These are phyloP conservation scores for Balanococcus diminutus DNA, from an alignment of 2,888 invertebrate genomes.

Conservation along the genomic window DNA sequence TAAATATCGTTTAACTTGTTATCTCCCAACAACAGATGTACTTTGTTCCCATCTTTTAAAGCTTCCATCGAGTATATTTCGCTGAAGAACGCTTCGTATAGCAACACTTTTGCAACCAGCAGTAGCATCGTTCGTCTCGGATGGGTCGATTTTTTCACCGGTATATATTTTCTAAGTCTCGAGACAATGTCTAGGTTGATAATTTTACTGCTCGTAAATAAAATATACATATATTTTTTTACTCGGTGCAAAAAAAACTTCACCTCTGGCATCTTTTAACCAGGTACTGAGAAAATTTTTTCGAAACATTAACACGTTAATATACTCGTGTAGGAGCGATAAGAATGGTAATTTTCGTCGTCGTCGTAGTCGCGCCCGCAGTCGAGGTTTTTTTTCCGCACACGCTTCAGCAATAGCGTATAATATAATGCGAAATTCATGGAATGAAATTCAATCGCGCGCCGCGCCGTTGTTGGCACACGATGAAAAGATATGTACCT, in stretches of 20 bases:
- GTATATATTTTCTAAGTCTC: not conserved
- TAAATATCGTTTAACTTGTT: slow-evolving; percentile 49
- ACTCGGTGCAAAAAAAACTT: not conserved
- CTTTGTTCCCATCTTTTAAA: slow-evolving; percentile 41
- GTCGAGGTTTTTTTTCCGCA: not conserved
- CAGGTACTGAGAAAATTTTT: not conserved
- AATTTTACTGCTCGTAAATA: not conserved
- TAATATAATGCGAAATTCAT: not conserved
- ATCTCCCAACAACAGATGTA: slow-evolving; percentile 45
- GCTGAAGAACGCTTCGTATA: not conserved
- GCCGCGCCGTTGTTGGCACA: not conserved
- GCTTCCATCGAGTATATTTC: slow-evolving; percentile 27
- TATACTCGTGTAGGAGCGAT: not conserved
- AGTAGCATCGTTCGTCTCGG: not conserved
- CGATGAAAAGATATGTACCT: not conserved
- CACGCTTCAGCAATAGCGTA: not conserved
- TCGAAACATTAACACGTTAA: slow-evolving; percentile 5
- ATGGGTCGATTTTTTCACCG: too few species aligned
- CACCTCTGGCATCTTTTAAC: not conserved
- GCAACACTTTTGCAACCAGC: not conserved
- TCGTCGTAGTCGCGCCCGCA: not conserved
- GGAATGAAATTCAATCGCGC: slow-evolving; percentile 3
- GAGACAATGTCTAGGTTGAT: not conserved
- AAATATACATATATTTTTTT: not conserved
- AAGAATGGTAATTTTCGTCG: slow-evolving; percentile 1